Percentiles rank a stretch among this genome's conserved stretches.
Evolutionary conservation across 2,888 invertebrate genomes (phyloP).

Genomic region (Malthinus seriepunctatus): DNA sequence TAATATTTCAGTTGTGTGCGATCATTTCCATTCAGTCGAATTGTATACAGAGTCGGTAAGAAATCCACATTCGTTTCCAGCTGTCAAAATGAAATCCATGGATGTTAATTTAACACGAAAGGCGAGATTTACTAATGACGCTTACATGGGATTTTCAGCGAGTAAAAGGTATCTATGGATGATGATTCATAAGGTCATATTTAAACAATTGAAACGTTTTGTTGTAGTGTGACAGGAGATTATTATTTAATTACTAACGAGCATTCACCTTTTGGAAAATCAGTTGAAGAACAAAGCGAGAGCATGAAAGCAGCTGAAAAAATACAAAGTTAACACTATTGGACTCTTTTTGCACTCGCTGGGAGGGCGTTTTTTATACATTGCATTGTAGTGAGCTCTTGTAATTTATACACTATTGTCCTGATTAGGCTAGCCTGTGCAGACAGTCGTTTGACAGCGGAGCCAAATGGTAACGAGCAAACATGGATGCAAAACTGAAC

Average conservation of each 20-base stretch:
- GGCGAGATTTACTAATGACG: conserved; percentile 55
- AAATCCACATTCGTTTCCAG: conserved; percentile 70
- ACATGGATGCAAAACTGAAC: no score
- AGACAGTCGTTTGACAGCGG: no score
- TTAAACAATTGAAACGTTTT: conserved; percentile 3
- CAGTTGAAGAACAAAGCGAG: conserved; percentile 7
- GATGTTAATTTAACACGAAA: conserved; percentile 50
- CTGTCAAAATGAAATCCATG: conserved; percentile 59
- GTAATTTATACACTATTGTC: no score
- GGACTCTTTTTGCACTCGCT: no score
- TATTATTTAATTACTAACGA: conserved; percentile 70
- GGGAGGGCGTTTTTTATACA: no score
- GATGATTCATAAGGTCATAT: background rate
- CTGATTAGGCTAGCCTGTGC: no score
- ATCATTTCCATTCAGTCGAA: conserved; percentile 36
- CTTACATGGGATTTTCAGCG: conserved; percentile 72
- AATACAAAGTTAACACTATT: no score
- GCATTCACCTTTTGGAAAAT: conserved; percentile 65
- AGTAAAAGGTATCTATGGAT: conserved; percentile 54
- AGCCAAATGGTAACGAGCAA: no score
- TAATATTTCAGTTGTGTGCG: conserved; percentile 62
- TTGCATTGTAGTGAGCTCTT: no score
- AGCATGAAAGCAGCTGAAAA: background rate
- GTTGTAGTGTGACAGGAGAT: conserved; percentile 62
- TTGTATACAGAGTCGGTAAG: conserved; percentile 73